Percentiles rank a stretch among this genome's conserved stretches.
phyloP scores from a whole-genome alignment of 2,113 vertebrate genomes.

The Sylvicapra grimmia region DNA sequence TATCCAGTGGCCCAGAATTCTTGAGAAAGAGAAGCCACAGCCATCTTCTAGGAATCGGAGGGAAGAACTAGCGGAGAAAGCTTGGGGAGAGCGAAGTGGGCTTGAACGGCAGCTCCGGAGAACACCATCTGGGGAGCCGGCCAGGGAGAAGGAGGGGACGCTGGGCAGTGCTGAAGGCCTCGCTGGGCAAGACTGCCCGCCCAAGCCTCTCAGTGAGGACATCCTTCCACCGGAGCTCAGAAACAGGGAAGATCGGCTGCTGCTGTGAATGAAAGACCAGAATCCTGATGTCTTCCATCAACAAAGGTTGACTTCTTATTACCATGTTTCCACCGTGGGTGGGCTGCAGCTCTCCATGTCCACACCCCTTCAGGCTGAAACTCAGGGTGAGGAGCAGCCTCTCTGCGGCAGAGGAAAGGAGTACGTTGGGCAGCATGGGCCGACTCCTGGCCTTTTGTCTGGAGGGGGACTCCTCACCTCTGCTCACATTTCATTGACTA shows the following conservation, averaged over 20 bases:
- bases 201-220: neutral
- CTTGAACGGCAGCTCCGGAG: neutral
- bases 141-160: neutral
- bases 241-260: neutral
- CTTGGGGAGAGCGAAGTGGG: neutral
- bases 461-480: neutral
- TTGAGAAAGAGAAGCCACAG: neutral
- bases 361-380: neutral
- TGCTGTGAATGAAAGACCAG: neutral
- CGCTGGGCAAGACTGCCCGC: fast-evolving
- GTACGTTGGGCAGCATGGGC: neutral
- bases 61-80: neutral
- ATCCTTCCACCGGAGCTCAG: neutral
- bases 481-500: neutral
- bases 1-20: neutral
- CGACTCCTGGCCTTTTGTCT: neutral
- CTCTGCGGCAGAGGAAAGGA: neutral
- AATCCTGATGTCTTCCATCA: neutral
- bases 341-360: neutral
- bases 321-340: fast-evolving
- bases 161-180: neutral
- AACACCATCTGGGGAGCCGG: neutral
- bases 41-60: neutral
- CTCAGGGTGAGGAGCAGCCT: fast-evolving
- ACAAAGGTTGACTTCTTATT: neutral